Base-by-base conservation (phyloP, 2,113 vertebrate species). In the Microcebus murinus region DNA sequence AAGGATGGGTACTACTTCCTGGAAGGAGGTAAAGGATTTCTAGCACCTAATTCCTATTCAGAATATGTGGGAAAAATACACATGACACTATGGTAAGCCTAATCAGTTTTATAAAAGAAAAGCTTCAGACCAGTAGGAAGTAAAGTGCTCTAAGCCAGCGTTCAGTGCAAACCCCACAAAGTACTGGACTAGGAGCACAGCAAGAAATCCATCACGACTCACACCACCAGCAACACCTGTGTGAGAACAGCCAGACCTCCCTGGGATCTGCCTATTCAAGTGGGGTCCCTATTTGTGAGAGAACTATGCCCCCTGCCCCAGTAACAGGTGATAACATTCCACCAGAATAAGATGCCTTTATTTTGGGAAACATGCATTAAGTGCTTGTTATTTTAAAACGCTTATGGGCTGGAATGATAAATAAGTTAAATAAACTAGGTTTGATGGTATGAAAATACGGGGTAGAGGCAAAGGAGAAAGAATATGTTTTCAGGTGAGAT, bases 401-500 rank as follows among this genome's bases (percentile, higher is more conserved):
- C 59, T 73, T 31, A 81, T 23, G 84, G 93, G 61, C 77, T 74
- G 7, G 31, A 84, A 89, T 77, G 73, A 86, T 29, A 92, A 82
- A 65, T 52, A 95, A 31, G 36, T 59, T 80, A 65, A 92, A 67
- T 55, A 89, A 76, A 76, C 73, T 31, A 57, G 55, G 29, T 96
- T 93, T 71, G 80, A 76, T 71, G 45, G 27, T 59, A 88, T 89
- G n/a, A 84, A 87, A 95, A 68, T 27, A 96, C 93, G 88, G 68
- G 48, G n/a, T 1, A 71, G 65, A 95, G 91, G 50, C 76, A 82
- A 94, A 87, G 25, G 61, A 93, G 80, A 83, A 90, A 95, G 87
- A n/a, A 48, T 65, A 31, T 20, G n/a, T 87, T 97, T 95, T 90
- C 96, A 97, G 96, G 95, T 90, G 73, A 96, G 61, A 77, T 87